Percentiles rank a stretch among this genome's conserved stretches.
Evolutionary conservation across 2,888 invertebrate species (phyloP).

Genomic region (Dimorphilus gyrociliatus): DNA sequence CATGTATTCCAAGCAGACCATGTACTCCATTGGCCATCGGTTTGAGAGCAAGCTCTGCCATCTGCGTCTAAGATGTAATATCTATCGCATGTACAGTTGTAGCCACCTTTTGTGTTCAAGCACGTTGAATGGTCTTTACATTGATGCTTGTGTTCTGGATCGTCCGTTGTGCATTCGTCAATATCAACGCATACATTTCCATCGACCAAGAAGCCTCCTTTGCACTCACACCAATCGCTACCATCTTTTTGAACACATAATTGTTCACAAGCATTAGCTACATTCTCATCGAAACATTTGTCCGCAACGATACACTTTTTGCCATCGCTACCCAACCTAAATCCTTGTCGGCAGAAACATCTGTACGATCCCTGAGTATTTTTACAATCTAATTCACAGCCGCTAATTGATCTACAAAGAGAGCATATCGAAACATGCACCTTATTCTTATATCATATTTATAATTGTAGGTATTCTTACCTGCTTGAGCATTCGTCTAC

Average conservation of each 20-base stretch:
- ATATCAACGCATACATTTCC: slow-evolving; percentile 2
- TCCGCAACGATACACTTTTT: no score
- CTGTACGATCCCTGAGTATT: background rate
- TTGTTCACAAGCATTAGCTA: no score
- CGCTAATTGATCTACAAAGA: no score
- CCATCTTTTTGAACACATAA: no score
- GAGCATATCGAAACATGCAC: no score
- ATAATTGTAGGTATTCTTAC: no score
- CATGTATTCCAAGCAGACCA: slow-evolving; percentile 5
- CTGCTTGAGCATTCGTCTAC: background rate
- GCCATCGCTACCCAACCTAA: no score
- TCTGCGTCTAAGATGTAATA: slow-evolving; percentile 5
- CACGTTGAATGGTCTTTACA: slow-evolving; percentile 4
- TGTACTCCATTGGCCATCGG: slow-evolving; percentile 5
- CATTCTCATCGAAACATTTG: no score
- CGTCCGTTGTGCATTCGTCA: slow-evolving; percentile 4
- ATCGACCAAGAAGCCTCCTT: no score
- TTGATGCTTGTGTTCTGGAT: background rate
- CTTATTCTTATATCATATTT: no score
- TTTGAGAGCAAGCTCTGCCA: slow-evolving; percentile 6
- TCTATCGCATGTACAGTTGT: slow-evolving; percentile 4
- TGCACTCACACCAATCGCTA: no score
- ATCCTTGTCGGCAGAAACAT: background rate
- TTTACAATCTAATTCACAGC: background rate
- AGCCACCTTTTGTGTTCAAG: slow-evolving; percentile 3